Conservation (phyloP, 2,888 invertebrate species). For the Lasioglossum leucozonium region DNA sequence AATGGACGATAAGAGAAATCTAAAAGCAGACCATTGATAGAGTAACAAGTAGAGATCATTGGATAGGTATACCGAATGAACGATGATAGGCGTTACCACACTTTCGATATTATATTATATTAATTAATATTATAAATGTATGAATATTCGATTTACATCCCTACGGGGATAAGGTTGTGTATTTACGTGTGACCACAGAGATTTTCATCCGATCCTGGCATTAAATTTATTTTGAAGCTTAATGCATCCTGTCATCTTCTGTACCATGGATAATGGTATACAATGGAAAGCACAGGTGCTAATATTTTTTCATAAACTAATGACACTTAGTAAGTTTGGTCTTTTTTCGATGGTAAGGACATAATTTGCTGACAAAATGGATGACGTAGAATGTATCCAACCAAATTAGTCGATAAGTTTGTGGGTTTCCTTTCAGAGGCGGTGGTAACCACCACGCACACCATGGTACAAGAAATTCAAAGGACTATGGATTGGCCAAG, state of each 20-base stretch:
- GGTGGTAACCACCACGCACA: slow-evolving; percentile 78
- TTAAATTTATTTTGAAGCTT: slow-evolving; percentile 70
- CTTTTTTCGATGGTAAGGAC: slow-evolving; percentile 67
- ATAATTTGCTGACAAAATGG: slow-evolving; percentile 63
- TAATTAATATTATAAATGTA: slow-evolving; percentile 40
- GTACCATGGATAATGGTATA: slow-evolving; percentile 67
- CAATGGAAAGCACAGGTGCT: slow-evolving; percentile 68
- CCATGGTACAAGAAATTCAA: slow-evolving; percentile 73
- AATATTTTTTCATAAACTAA: slow-evolving; percentile 70
- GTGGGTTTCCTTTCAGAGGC: slow-evolving; percentile 81
- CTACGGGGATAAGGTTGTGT: slow-evolving; percentile 55
- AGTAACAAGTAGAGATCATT: not conserved
- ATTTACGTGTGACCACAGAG: slow-evolving; percentile 67
- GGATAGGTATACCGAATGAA: not conserved
- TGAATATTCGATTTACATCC: slow-evolving; percentile 43
- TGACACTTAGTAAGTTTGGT: slow-evolving; percentile 69
- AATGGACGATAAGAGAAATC: slow-evolving; percentile 1
- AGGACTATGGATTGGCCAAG: slow-evolving; percentile 75
- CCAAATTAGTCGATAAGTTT: slow-evolving; percentile 73
- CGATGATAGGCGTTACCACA: not conserved
- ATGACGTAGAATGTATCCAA: slow-evolving; percentile 53
- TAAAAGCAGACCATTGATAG: not conserved
- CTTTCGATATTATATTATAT: not conserved
- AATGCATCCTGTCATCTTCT: slow-evolving; percentile 68
- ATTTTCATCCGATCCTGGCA: slow-evolving; percentile 65